Conservation (phyloP, 37 sponge, comb jelly and placozoan genomes). For the Aplysina aerophoba region DNA sequence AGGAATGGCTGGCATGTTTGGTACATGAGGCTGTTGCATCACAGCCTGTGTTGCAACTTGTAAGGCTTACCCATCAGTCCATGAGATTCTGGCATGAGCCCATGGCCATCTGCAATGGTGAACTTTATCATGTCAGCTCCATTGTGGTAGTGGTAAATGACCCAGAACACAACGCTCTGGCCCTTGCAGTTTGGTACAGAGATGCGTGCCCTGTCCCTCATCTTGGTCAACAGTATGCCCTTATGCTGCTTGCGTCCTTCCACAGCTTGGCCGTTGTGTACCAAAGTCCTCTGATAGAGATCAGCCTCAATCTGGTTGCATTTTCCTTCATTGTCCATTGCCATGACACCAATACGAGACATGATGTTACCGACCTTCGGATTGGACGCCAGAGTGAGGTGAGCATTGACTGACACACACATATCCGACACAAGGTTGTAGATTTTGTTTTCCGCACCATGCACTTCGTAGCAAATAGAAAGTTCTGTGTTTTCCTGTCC, state of each 20-base stretch:
- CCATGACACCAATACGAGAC: slow-evolving; percentile 17
- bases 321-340: slow-evolving; percentile 6
- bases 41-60: not conserved
- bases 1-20: not conserved
- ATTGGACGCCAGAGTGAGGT: slow-evolving; percentile 43
- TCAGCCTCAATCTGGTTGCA: slow-evolving; percentile 5
- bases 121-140: slow-evolving; percentile 40
- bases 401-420: slow-evolving; percentile 68
- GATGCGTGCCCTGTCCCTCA: slow-evolving; percentile 6
- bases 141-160: slow-evolving; percentile 4
- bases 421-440: slow-evolving; percentile 67
- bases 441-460: slow-evolving; percentile 40
- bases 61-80: slow-evolving; percentile 29
- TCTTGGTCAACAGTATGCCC: not conserved
- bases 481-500: not conserved
- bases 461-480: slow-evolving; percentile 69
- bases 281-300: not conserved
- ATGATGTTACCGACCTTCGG: slow-evolving; percentile 47
- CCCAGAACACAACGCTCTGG: slow-evolving; percentile 10
- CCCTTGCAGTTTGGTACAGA: slow-evolving; percentile 32
- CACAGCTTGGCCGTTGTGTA: not conserved
- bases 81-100: slow-evolving; percentile 10
- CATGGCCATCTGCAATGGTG: not conserved
- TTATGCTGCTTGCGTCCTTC: not conserved
- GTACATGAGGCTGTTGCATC: not conserved